Conservation (phyloP, 2,888 invertebrate species). For the Osmoderma eremita region DNA sequence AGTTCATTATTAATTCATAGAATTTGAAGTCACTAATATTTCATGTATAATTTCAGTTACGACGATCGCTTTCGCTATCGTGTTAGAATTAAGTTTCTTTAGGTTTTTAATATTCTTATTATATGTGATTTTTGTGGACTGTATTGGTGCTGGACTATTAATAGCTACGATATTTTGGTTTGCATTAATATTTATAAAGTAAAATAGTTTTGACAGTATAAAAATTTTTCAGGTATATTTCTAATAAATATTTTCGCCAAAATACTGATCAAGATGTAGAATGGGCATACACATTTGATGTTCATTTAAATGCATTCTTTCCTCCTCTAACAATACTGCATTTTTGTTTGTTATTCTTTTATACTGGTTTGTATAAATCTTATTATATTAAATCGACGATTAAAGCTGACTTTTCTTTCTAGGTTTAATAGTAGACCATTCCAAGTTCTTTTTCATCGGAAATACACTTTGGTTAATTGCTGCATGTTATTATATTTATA, state of each 20-base stretch:
- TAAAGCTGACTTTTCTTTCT: constrained; percentile 11
- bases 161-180: constrained; percentile 92
- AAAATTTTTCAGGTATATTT: constrained; percentile 73
- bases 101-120: constrained; percentile 85
- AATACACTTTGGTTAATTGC: constrained; percentile 95
- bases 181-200: constrained; percentile 56
- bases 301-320: constrained; percentile 98
- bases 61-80: constrained; percentile 87
- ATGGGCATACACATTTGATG: constrained; percentile 99
- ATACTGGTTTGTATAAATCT: constrained; percentile 72
- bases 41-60: constrained; percentile 73
- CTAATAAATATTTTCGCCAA: constrained; percentile 82
- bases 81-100: constrained; percentile 74
- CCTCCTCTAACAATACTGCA: constrained; percentile 95
- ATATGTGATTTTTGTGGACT: constrained; percentile 94
- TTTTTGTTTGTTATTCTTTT: constrained; percentile 90
- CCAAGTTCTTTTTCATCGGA: constrained; percentile 84
- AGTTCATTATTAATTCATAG: constrained; percentile 56
- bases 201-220: not conserved
- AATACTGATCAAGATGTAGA: constrained; percentile 84
- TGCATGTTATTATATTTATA: constrained; percentile 92
- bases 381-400: constrained; percentile 46
- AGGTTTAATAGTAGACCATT: constrained; percentile 78
- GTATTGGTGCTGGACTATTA: constrained; percentile 86
- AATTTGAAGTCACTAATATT: not conserved